Evolutionary conservation across 2,797 vertebrate genomes (phyloP).

Genomic region (Holocentrus rufus): DNA sequence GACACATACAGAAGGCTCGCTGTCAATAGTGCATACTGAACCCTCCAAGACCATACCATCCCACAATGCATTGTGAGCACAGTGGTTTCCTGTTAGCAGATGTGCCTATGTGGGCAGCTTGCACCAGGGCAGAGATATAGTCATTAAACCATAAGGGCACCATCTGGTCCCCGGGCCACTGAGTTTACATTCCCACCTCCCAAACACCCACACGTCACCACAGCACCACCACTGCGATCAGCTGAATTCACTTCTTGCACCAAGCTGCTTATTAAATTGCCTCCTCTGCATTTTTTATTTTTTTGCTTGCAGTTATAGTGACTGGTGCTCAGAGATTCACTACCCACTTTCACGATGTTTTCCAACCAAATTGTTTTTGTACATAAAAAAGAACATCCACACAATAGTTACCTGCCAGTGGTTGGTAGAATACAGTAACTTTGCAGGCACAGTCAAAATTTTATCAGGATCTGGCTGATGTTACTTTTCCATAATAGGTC

Average conservation of each 20-base stretch:
- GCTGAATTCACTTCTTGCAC: background rate
- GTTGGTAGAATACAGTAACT: no score
- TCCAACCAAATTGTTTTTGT: background rate
- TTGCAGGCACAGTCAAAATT: no score
- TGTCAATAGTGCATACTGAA: conserved; percentile 1
- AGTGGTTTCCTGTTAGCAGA: conserved; percentile 7
- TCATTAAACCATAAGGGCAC: conserved; percentile 19
- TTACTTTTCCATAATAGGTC: background rate
- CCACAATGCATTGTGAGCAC: background rate
- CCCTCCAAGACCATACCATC: background rate
- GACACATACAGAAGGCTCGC: background rate
- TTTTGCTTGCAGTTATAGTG: background rate
- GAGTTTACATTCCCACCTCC: conserved; percentile 9
- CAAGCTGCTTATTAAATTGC: background rate
- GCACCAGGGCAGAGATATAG: background rate
- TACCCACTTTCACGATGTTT: background rate
- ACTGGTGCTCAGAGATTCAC: background rate
- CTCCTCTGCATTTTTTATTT: background rate
- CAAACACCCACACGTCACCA: conserved; percentile 20
- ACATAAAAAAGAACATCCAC: no score
- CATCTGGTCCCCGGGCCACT: conserved; percentile 30
- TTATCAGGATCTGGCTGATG: no score
- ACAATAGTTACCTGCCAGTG: no score
- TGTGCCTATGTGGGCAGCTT: conserved; percentile 20
- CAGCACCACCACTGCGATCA: background rate